Evolutionary conservation across 2,888 invertebrate species (phyloP), one percentile per base, ranked within the genome.

Genomic region (Elaeidobius kamerunicus): DNA sequence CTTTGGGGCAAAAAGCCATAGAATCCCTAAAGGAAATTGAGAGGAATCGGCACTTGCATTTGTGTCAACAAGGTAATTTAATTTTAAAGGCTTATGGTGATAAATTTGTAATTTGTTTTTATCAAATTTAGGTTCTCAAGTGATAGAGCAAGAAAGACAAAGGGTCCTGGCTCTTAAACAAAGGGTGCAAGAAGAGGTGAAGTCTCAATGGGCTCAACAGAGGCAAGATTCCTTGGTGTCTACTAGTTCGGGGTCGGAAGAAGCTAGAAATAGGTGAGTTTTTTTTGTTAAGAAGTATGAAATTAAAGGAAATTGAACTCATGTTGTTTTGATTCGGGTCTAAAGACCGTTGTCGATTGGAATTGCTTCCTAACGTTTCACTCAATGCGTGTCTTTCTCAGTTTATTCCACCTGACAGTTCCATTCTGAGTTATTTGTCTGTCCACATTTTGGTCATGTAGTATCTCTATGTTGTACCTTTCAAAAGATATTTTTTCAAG

Each of bases 1-100:
- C 85, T 2, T 73, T 86, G 35, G 86, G 88, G 14, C 83, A 85
- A 55, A 83, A 88, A 66, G 89, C 91, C 1, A 79, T 90, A 61
- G 91, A 91, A 63, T 92, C 92, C 61, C 78, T 94, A 53, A 86
- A 86, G 75, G 92, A 93, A 75, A 90, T 94, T 55, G 93, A 94
- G 72, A 82, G 89, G 64, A 92, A 91, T 72, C 76, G 93, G 49
- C 84, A 91, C 67, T 78, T 88, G 62, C 85, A 92, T 78, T 77
- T 94, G 67, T 91, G 89, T 58, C 90, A 92, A 72, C 91, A 93
- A 85, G 93, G 93, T 91, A 74, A n/a, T n/a, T n/a, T 23, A 6
- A 23, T 23, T 6, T 4, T 23, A 23, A 23, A 23, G 4, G 23
- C 23, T 23, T 23, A 23, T 23, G 23, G 9, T 9, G 9, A 35